Evolutionary conservation across 1,140 invertebrate species (phyloP), one percentile per base, ranked within the genome.

Genomic region (Formica exsecta): DNA sequence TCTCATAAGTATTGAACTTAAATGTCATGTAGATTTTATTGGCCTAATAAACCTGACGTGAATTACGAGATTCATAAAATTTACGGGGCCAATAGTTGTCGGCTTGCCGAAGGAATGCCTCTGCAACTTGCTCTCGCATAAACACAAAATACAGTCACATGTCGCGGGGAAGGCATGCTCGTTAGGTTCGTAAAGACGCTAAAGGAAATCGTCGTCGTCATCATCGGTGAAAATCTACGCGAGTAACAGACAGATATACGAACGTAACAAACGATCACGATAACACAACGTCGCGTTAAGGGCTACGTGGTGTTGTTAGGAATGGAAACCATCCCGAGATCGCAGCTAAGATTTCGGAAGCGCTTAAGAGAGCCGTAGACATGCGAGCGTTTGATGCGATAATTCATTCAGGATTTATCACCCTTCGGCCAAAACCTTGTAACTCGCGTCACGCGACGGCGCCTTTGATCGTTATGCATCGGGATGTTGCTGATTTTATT

Each of bases 321-420:
- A 68, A 54, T 79, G 61, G 85, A 64, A 87, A 74, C 48, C 85
- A 79, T 85, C 48, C 59, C 64, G 54, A 90, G 89, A 90, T 90
- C 88, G 44, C 75, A 85, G 74, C 83, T 75, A 84, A 89, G 85
- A 79, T 89, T 87, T 90, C 88, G 85, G 89, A 90, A 89, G 85
- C 84, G 64, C 25, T 70, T 75, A 64, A 86, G 74, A 90, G 70
- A 89, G 79, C 68, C 79, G 65, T 79, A 62, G 79, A 89, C 88
- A 89, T 86, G 80, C 88, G 57, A 89, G 5, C 54, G 32, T 41
- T 77, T 80, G 48, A 79, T 75, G 80, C 41, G 61, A 44, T 90
- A 87, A 85, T 85, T 90, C 85, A 89, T 87, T 84, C 84, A 29
- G 29, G 64, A 91, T 90, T 91, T 90, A 91, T 91, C 85, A 81